A percentile compares a stretch with the other conserved stretches of the same genome.
These are phyloP conservation scores for Tachycineta bicolor DNA, from an alignment of 2,113 vertebrate species.

Conservation along the genomic window DNA sequence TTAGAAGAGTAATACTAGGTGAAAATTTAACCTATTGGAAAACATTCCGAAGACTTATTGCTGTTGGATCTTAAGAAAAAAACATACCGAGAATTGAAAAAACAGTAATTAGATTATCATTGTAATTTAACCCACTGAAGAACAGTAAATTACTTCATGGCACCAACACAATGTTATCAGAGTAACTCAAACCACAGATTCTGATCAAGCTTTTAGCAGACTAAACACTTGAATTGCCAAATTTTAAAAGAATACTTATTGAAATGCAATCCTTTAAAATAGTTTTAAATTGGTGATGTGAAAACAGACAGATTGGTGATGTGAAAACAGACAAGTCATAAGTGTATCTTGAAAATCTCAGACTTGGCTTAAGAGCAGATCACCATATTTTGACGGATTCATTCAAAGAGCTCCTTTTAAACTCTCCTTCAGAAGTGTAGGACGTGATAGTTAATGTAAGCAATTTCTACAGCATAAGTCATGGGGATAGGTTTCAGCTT, in stretches of 20 bases:
- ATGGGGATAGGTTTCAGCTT: not conserved
- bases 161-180: not conserved
- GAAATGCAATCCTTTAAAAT: not conserved
- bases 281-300: not conserved
- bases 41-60: not conserved
- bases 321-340: not conserved
- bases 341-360: not conserved
- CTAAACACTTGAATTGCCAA: not conserved
- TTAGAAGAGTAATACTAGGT: not conserved
- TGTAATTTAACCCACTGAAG: not conserved
- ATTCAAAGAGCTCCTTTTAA: not conserved
- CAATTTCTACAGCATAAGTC: not conserved
- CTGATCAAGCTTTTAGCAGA: not conserved
- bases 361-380: not conserved
- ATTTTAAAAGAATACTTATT: not conserved
- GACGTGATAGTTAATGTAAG: not conserved
- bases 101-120: not conserved
- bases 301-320: not conserved
- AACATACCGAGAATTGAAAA: not conserved
- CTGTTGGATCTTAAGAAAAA: not conserved
- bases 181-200: not conserved
- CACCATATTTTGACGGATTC: not conserved
- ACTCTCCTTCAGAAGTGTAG: not conserved
- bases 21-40: not conserved
- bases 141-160: not conserved